A percentile compares a stretch with the other conserved stretches of the same genome.
Evolutionary conservation across 2,888 invertebrate species (phyloP).

Genomic region (Resseliella maxima): DNA sequence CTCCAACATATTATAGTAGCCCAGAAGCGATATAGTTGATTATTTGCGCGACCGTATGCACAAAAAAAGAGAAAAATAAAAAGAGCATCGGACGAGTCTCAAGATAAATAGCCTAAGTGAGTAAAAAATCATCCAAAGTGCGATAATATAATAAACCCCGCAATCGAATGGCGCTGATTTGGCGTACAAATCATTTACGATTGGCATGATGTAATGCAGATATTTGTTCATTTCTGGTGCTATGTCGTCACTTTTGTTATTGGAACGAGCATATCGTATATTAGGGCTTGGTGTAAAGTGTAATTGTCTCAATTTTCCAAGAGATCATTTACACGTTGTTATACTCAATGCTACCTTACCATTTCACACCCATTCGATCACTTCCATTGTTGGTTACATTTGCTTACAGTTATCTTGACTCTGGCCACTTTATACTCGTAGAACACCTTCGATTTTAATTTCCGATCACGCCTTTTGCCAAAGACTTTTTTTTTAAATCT

Average conservation of each 20-base stretch:
- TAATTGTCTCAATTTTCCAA: conserved; percentile 40
- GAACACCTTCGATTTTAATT: conserved; percentile 22
- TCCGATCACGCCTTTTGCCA: background rate
- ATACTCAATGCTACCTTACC: background rate
- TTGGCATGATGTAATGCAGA: background rate
- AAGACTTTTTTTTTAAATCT: background rate
- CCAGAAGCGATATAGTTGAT: background rate
- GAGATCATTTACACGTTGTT: background rate
- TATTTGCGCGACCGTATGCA: background rate
- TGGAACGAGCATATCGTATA: background rate
- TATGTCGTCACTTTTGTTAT: background rate
- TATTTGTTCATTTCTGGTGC: conserved; percentile 18
- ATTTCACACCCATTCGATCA: background rate
- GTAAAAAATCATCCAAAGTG: background rate
- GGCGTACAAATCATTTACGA: background rate
- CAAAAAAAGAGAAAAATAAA: background rate
- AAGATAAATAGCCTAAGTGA: conserved; percentile 11
- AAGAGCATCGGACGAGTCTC: background rate
- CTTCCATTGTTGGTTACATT: background rate
- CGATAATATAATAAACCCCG: background rate
- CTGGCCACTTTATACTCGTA: background rate
- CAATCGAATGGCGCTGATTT: conserved; percentile 4
- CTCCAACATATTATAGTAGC: background rate
- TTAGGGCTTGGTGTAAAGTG: background rate
- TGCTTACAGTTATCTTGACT: background rate